Base-by-base conservation (phyloP, 2,888 invertebrate genomes). In the Heliconius ismenius region DNA sequence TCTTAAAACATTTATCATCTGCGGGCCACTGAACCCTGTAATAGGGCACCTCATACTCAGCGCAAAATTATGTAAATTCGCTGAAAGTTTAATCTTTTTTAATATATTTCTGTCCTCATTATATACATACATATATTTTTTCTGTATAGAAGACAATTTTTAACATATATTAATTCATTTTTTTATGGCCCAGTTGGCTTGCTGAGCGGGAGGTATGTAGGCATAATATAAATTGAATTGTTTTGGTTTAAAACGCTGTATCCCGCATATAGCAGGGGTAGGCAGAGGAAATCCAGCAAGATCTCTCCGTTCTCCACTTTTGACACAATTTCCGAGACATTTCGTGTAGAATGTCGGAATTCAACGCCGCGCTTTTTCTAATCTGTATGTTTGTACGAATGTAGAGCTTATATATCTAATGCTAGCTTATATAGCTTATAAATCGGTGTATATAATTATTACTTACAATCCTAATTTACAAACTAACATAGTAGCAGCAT, bases 1-100 rank as follows among this genome's bases (percentile, higher is more conserved):
- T 79, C 79, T 77, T 36, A 69, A 63, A 77, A 77, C 80, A 83
- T 83, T 79, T 81, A 81, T 83, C 82, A 83, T 82, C 78, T 75
- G 67, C 80, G 80, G 80, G 79, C 81, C 81, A 83, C 76, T 79
- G 79, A 79, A 79, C 80, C 75, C 81, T 76, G 70, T 82, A 81
- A 83, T 81, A 79, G 79, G 82, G 78, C 75, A 69, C 54, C 74
- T 76, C 69, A 78, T 80, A 76, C 77, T 78, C 79, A 75, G 69
- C 74, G 78, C 72, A 75, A 79, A 80, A 80, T 80, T 81, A 81
- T 81, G 81, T 79, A 80, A 81, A 81, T 81, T 76, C 76, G 58
- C 26, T 36, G 62, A 80, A 81, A 80, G 81, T 81, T 80, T 80
- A 79, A 80, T 78, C 78, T 78, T 79, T 76, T 80, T 81, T 69